These are phyloP conservation scores for Brassicogethes aeneus DNA, from an alignment of 2,888 invertebrate genomes.

Conservation along the genomic window DNA sequence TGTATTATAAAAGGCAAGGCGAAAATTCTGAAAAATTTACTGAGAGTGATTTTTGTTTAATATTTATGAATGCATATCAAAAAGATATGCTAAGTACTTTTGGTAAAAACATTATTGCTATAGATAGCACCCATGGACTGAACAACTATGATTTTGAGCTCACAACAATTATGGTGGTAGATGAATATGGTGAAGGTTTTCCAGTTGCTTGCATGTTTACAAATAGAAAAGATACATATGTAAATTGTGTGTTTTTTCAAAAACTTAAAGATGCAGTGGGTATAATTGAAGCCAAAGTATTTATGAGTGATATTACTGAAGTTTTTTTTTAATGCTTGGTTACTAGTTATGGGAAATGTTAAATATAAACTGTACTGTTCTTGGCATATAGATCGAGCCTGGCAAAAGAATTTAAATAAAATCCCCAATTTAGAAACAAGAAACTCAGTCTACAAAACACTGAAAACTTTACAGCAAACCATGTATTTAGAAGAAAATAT, in stretches of 20 bases:
- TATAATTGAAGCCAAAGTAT: too few species aligned
- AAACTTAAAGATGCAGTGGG: slow-evolving; percentile 1
- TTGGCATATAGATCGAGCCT: slow-evolving; percentile 1
- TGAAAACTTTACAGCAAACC: not conserved
- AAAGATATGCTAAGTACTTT: not conserved
- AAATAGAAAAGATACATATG: slow-evolving; percentile 7
- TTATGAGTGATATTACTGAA: slow-evolving; percentile 1
- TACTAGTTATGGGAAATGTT: not conserved
- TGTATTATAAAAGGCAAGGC: slow-evolving; percentile 3
- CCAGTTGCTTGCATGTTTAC: slow-evolving; percentile 7
- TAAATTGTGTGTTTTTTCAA: not conserved
- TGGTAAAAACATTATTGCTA: slow-evolving; percentile 1
- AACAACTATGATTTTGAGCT: slow-evolving; percentile 11
- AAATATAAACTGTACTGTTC: not conserved
- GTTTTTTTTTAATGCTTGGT: slow-evolving; percentile 2
- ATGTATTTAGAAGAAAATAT: too few species aligned
- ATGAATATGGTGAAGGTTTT: slow-evolving; percentile 11
- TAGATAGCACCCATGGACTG: slow-evolving; percentile 1
- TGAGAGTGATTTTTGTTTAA: slow-evolving; percentile 1
- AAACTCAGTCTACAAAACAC: not conserved
- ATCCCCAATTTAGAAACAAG: not conserved
- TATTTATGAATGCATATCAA: slow-evolving; percentile 3
- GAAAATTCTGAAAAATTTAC: not conserved
- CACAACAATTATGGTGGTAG: slow-evolving; percentile 7
- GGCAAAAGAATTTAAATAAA: not conserved